A percentile compares a stretch with the other conserved stretches of the same genome.
Evolutionary conservation across 2,113 vertebrate species (phyloP).

Genomic region (Colistium nudipinnis): DNA sequence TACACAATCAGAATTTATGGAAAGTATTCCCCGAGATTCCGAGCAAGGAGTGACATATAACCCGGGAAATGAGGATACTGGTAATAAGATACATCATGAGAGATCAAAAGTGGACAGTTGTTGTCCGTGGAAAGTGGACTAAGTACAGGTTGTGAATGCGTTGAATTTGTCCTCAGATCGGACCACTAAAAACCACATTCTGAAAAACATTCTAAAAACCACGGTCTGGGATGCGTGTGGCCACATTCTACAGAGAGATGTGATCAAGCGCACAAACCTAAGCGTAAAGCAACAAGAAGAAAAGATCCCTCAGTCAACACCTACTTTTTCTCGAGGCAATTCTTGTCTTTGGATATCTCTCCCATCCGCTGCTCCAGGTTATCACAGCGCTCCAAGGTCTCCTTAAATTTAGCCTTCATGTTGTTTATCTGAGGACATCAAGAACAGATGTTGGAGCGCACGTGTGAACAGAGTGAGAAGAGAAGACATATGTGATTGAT

Average conservation of each 20-base stretch:
- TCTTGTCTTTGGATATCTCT: slow-evolving; percentile 93
- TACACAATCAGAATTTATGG: neutral
- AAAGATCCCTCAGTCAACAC: slow-evolving; percentile 36
- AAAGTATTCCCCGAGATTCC: neutral
- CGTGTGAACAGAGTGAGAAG: neutral
- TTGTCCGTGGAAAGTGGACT: no score
- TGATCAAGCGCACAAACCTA: no score
- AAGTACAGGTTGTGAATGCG: no score
- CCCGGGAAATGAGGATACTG: neutral
- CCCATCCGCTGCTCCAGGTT: slow-evolving; percentile 91
- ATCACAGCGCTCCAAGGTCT: slow-evolving; percentile 98
- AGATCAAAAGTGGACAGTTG: no score
- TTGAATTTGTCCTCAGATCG: no score
- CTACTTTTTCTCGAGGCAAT: slow-evolving; percentile 93
- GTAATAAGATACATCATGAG: no score
- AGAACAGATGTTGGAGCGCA: neutral
- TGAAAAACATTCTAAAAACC: no score
- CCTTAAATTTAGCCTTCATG: slow-evolving; percentile 99
- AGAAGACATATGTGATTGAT: neutral
- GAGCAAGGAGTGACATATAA: neutral
- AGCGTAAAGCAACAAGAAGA: neutral
- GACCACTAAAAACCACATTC: no score
- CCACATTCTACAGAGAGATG: no score
- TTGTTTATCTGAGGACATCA: slow-evolving; percentile 91
- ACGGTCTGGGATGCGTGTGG: no score